phyloP scores from a whole-genome alignment of 2,797 vertebrate genomes.

The Catharus ustulatus region DNA sequence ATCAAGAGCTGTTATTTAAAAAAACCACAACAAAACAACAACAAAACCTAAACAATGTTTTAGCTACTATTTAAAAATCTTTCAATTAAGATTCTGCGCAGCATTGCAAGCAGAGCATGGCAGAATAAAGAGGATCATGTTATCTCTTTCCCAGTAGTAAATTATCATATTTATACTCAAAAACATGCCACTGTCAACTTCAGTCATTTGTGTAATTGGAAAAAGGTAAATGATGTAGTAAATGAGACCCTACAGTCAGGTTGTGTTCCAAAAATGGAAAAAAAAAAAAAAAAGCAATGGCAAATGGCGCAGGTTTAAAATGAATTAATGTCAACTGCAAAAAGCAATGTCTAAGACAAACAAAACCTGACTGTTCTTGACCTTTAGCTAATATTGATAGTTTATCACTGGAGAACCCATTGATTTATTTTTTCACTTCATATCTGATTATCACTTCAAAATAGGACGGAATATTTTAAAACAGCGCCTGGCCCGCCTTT shows the following conservation, averaged over 20 bases:
- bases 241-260: slow-evolving; percentile 16
- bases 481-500: rapidly evolving
- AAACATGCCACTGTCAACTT: slow-evolving; percentile 47
- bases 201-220: slow-evolving; percentile 57
- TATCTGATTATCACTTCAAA: slow-evolving; percentile 66
- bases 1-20: slow-evolving; percentile 58
- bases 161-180: slow-evolving; percentile 65
- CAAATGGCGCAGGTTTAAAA: slow-evolving; percentile 46
- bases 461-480: slow-evolving; percentile 42
- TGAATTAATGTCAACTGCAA: slow-evolving; percentile 47
- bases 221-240: slow-evolving; percentile 53
- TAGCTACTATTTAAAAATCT: slow-evolving; percentile 59
- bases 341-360: slow-evolving; percentile 55
- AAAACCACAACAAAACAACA: neutral
- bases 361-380: slow-evolving; percentile 56
- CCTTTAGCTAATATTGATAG: slow-evolving; percentile 70
- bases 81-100: slow-evolving; percentile 68
- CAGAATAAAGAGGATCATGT: slow-evolving; percentile 45
- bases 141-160: slow-evolving; percentile 61
- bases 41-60: slow-evolving; percentile 45
- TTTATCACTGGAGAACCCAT: slow-evolving; percentile 54
- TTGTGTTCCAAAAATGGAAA: neutral
- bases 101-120: slow-evolving; percentile 12
- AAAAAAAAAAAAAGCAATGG: neutral
- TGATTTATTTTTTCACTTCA: slow-evolving; percentile 63